Conservation (phyloP, 2,797 vertebrate species). For the Streptopelia turtur region DNA sequence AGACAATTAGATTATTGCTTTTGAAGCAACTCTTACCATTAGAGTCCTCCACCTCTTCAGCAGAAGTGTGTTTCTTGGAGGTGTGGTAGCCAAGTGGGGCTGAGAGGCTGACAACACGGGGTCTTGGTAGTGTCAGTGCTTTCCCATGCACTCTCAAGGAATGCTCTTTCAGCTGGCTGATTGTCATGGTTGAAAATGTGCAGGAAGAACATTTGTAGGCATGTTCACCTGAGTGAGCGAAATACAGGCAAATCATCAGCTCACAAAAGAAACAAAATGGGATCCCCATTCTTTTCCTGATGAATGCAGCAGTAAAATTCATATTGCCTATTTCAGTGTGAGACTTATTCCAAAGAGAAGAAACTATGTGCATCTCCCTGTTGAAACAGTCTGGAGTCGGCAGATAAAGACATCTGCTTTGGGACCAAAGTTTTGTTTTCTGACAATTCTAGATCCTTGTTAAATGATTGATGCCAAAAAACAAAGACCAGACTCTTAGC, state of each 20-base stretch:
- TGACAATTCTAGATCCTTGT: not conserved
- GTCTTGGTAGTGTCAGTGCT: slow-evolving; percentile 90
- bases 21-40: slow-evolving; percentile 81
- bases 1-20: not conserved
- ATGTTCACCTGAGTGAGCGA: slow-evolving; percentile 88
- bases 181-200: slow-evolving; percentile 95
- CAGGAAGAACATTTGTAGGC: slow-evolving; percentile 96
- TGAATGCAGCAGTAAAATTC: slow-evolving; percentile 17
- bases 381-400: not conserved
- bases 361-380: not conserved
- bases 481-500: not conserved
- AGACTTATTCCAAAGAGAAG: slow-evolving; percentile 2
- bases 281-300: not conserved
- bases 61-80: slow-evolving; percentile 71
- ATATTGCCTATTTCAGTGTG: not conserved
- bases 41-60: slow-evolving; percentile 74
- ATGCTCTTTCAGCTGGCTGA: slow-evolving; percentile 98
- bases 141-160: slow-evolving; percentile 94
- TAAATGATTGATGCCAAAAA: not conserved
- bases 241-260: slow-evolving; percentile 75
- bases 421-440: not conserved
- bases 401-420: not conserved
- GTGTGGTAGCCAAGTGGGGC: slow-evolving; percentile 82
- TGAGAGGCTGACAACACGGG: slow-evolving; percentile 85
- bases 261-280: slow-evolving; percentile 52